Conservation (phyloP, 2,797 vertebrate species). For the Tauraco hartlaubi region DNA sequence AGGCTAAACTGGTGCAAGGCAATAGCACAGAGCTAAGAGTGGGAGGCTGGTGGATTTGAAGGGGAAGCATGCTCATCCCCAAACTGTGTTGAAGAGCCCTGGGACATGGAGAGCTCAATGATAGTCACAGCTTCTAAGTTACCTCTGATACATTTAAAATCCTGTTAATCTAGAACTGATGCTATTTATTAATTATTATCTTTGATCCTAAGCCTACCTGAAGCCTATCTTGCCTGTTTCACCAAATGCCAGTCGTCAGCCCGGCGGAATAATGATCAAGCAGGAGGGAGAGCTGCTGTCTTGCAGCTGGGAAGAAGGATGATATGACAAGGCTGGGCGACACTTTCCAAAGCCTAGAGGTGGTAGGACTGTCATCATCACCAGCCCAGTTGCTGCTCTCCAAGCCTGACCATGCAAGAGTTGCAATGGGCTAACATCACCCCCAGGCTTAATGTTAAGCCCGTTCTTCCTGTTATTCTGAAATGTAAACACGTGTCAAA, state of each 20-base stretch:
- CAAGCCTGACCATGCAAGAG: not conserved
- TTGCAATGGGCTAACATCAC: not conserved
- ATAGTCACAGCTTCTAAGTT: not conserved
- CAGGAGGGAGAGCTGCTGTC: not conserved
- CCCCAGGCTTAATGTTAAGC: not conserved
- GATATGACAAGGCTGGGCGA: not conserved
- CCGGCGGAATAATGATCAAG: not conserved
- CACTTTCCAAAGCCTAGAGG: not conserved
- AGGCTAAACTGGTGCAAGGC: not conserved
- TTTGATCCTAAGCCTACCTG: not conserved
- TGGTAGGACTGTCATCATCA: not conserved
- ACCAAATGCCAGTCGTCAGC: not conserved
- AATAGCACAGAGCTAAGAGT: not conserved
- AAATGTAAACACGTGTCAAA: not conserved
- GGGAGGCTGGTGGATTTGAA: not conserved
- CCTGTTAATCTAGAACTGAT: not conserved
- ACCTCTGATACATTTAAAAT: not conserved
- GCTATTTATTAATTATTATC: not conserved
- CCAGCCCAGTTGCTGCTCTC: not conserved
- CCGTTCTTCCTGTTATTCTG: not conserved
- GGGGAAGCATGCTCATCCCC: fast-evolving
- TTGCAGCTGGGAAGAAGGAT: not conserved
- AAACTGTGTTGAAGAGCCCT: not conserved
- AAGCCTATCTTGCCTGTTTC: not conserved
- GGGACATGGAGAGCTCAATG: not conserved